Evolutionary conservation across 2,113 vertebrate species (phyloP).

Genomic region (Eudorcas thomsonii): DNA sequence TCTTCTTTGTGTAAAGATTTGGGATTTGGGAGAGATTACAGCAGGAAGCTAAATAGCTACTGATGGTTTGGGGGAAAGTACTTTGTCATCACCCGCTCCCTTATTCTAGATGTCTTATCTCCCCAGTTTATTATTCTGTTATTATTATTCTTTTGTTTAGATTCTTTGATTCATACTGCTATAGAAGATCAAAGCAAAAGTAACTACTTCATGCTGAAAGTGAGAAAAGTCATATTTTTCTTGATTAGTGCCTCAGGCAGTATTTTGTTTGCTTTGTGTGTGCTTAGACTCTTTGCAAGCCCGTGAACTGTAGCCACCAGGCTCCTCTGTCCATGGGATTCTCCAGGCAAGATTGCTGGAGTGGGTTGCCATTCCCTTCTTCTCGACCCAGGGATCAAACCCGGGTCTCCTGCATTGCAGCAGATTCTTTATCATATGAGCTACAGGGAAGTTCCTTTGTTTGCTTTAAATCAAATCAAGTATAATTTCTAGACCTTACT

Average conservation of each 20-base stretch:
- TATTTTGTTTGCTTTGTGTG: slow-evolving; percentile 18
- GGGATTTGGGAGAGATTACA: background rate
- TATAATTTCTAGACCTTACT: background rate
- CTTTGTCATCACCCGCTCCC: background rate
- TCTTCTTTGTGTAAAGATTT: background rate
- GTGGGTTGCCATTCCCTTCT: background rate
- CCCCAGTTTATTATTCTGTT: background rate
- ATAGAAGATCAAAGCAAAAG: background rate
- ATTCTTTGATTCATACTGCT: slow-evolving; percentile 6
- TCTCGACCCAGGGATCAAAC: background rate
- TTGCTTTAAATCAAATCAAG: slow-evolving; percentile 38
- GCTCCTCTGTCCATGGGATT: background rate
- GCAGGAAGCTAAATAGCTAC: background rate
- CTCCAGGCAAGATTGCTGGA: background rate
- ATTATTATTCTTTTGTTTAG: background rate
- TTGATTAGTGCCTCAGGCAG: background rate
- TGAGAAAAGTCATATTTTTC: slow-evolving; percentile 13
- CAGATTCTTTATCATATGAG: background rate
- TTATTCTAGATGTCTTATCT: background rate
- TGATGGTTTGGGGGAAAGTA: background rate
- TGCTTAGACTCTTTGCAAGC: background rate
- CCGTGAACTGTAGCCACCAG: background rate
- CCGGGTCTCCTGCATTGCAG: background rate
- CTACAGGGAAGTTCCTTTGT: background rate
- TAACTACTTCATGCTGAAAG: slow-evolving; percentile 16